Evolutionary conservation across 2,888 invertebrate genomes (phyloP).

Genomic region (Drosophila longiperda): DNA sequence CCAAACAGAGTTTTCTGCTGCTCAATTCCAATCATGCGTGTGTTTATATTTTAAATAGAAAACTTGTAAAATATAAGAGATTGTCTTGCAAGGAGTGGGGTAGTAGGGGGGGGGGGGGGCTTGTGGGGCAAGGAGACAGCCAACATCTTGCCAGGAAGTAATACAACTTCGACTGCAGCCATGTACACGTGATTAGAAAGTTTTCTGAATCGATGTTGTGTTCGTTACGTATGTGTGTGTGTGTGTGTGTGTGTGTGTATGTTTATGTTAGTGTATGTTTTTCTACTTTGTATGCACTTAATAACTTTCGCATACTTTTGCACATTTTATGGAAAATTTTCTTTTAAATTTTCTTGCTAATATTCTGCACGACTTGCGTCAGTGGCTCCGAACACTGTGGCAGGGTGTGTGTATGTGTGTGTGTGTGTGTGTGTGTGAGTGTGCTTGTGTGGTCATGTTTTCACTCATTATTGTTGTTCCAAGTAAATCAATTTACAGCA

Average conservation of each 20-base stretch:
- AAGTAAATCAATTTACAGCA: slow-evolving; percentile 71
- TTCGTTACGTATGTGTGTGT: slow-evolving; percentile 6
- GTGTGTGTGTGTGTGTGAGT: neutral
- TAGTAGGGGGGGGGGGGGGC: neutral
- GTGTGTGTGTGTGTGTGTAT: slow-evolving; percentile 22
- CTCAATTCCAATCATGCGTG: slow-evolving; percentile 77
- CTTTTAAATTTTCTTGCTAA: slow-evolving; percentile 66
- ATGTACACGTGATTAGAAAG: slow-evolving; percentile 79
- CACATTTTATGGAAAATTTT: slow-evolving; percentile 78
- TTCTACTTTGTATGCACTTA: slow-evolving; percentile 81
- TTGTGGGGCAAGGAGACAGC: neutral
- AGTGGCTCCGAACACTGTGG: slow-evolving; percentile 26
- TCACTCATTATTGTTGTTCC: slow-evolving; percentile 69
- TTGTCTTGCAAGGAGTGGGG: slow-evolving; percentile 34
- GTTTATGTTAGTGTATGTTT: slow-evolving; percentile 55
- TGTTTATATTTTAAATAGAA: slow-evolving; percentile 80
- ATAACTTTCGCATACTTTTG: slow-evolving; percentile 80
- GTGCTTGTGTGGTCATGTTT: slow-evolving; percentile 49
- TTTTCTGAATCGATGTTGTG: slow-evolving; percentile 60
- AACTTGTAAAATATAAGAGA: slow-evolving; percentile 65
- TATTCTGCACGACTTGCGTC: slow-evolving; percentile 60
- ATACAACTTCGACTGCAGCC: slow-evolving; percentile 72
- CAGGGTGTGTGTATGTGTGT: slow-evolving; percentile 1
- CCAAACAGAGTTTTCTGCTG: slow-evolving; percentile 29
- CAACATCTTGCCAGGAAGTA: slow-evolving; percentile 67